A percentile compares a stretch with the other conserved stretches of the same genome.
Conservation (phyloP, 2,888 invertebrate species). For the Encarsia formosa region DNA sequence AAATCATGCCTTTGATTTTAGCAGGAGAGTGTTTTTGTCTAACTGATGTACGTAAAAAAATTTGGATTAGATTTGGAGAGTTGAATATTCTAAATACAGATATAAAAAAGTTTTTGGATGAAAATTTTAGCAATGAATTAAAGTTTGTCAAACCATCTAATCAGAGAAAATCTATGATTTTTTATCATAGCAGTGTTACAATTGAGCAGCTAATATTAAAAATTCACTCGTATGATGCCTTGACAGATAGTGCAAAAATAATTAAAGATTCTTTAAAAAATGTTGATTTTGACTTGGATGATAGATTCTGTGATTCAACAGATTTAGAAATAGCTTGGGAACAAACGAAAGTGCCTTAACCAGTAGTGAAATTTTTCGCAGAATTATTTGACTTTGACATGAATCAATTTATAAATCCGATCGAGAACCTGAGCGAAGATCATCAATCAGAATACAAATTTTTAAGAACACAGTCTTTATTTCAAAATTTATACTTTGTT, state of each 20-base stretch:
- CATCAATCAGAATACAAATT: not conserved
- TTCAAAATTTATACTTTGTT: conserved; percentile 23
- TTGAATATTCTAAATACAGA: not conserved
- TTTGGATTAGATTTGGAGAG: no score
- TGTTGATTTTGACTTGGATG: not conserved
- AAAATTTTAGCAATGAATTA: not conserved
- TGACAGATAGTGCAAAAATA: not conserved
- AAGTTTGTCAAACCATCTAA: not conserved
- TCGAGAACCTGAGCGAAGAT: not conserved
- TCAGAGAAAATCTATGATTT: not conserved
- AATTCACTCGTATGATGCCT: not conserved
- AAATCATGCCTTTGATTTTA: no score
- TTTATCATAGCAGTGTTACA: not conserved
- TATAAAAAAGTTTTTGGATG: not conserved
- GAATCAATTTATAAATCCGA: no score
- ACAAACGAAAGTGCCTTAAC: no score
- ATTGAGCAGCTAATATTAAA: not conserved
- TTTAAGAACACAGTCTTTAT: conserved; percentile 20
- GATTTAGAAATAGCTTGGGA: not conserved
- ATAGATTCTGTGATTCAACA: not conserved
- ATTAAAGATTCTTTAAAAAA: not conserved
- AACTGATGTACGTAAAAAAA: no score
- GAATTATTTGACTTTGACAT: no score
- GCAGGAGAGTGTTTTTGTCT: no score
- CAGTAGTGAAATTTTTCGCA: no score